phyloP scores from a whole-genome alignment of 1,140 invertebrate species.

The Drosophila bocqueti region DNA sequence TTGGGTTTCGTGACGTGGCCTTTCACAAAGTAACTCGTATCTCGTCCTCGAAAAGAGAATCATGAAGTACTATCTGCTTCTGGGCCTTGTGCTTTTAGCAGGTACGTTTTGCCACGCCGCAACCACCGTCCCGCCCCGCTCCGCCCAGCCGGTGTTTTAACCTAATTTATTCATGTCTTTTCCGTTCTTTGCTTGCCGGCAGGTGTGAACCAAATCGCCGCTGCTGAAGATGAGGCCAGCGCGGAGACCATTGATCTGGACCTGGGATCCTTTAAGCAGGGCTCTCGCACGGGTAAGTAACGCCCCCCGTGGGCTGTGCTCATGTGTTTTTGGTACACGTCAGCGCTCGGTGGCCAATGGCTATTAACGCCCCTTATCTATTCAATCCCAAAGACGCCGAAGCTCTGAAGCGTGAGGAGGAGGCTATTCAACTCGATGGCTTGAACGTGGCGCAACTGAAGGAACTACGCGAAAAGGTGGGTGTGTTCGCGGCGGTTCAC shows the following conservation, averaged over 20 bases:
- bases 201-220: slow-evolving; percentile 83
- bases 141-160: slow-evolving; percentile 56
- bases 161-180: slow-evolving; percentile 63
- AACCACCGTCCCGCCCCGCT: slow-evolving; percentile 3
- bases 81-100: slow-evolving; percentile 86
- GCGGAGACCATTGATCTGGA: slow-evolving; percentile 89
- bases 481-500: background rate
- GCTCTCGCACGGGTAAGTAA: slow-evolving; percentile 91
- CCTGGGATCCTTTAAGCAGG: slow-evolving; percentile 92
- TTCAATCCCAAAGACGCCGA: slow-evolving; percentile 88
- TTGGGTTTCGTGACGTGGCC: slow-evolving; percentile 68
- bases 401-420: slow-evolving; percentile 94
- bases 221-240: slow-evolving; percentile 85
- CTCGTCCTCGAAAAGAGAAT: slow-evolving; percentile 44
- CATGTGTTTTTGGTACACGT: slow-evolving; percentile 58
- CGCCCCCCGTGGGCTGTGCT: slow-evolving; percentile 23
- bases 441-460: slow-evolving; percentile 97
- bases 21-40: slow-evolving; percentile 39
- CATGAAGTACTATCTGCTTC: slow-evolving; percentile 87
- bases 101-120: slow-evolving; percentile 85
- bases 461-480: slow-evolving; percentile 92
- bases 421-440: slow-evolving; percentile 98
- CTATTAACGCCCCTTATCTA: slow-evolving; percentile 45
- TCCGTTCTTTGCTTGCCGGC: slow-evolving; percentile 63
- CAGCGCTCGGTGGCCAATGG: slow-evolving; percentile 51